phyloP scores from a whole-genome alignment of 2,888 invertebrate genomes.

The Arrhopalites spinosus region DNA sequence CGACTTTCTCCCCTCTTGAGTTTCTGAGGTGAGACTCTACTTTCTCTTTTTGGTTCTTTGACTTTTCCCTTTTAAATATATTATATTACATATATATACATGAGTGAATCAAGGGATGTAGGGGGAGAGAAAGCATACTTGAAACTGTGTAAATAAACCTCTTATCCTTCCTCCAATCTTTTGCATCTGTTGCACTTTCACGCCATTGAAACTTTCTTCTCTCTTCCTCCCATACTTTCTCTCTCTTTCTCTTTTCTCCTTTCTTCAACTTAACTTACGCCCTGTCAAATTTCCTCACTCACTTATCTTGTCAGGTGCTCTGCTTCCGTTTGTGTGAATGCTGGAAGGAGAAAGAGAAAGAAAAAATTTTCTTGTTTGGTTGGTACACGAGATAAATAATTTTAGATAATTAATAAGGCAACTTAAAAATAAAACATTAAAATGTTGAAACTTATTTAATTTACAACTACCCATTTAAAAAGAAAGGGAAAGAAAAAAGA shows the following conservation, averaged over 20 bases:
- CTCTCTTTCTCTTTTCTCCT: not conserved
- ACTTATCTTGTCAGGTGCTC: not conserved
- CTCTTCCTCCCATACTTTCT: not conserved
- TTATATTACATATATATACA: not conserved
- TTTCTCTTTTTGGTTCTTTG: not conserved
- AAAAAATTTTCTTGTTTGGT: not conserved
- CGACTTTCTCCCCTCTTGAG: not conserved
- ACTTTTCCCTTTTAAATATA: not conserved
- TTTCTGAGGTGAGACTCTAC: not conserved
- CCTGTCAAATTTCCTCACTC: too few species aligned
- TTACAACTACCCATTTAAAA: too few species aligned
- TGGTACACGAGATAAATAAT: not conserved
- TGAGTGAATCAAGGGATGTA: too few species aligned
- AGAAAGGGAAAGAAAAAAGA: too few species aligned
- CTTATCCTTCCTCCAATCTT: constrained; percentile 5
- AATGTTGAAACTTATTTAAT: too few species aligned
- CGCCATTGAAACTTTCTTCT: too few species aligned
- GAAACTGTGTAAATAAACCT: constrained; percentile 6
- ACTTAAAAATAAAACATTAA: too few species aligned
- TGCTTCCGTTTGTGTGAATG: not conserved
- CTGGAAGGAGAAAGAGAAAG: not conserved
- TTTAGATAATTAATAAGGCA: too few species aligned
- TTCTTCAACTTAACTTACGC: too few species aligned
- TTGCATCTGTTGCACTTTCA: constrained; percentile 8
- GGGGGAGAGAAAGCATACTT: not conserved